Evolutionary conservation across 1,140 invertebrate genomes (phyloP).

Genomic region (Eriocheir sinensis): DNA sequence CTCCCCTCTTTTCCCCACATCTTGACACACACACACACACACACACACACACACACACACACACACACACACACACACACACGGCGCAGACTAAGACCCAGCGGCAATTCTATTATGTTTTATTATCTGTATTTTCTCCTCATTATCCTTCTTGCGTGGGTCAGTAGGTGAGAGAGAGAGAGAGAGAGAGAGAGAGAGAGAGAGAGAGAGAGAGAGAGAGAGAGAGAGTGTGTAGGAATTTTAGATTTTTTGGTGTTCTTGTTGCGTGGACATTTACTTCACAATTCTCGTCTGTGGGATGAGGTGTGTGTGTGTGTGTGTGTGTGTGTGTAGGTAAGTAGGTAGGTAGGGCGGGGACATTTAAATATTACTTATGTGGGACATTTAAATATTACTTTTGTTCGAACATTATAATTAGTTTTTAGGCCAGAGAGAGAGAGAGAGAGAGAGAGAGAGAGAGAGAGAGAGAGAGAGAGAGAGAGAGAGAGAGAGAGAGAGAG

Average conservation of each 20-base stretch:
- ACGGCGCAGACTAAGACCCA: no score
- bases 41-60: neutral
- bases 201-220: no score
- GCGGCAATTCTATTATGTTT: no score
- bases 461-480: constrained; percentile 8
- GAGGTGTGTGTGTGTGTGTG: constrained; percentile 1
- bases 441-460: constrained; percentile 10
- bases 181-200: neutral
- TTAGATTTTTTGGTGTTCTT: no score
- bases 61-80: neutral
- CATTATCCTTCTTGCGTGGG: neutral
- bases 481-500: constrained; percentile 17
- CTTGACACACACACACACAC: no score
- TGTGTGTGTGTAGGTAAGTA: neutral
- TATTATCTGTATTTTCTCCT: no score
- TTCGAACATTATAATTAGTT: no score
- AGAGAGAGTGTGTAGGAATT: no score
- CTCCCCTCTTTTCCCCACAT: no score
- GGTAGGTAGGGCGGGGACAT: neutral
- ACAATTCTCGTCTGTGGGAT: no score
- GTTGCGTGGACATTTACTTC: no score
- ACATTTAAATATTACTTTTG: neutral
- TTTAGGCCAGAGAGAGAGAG: neutral
- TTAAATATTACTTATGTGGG: neutral
- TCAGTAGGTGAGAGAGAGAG: neutral